Conservation (phyloP, 2,113 vertebrate genomes). For the Brachirus orientalis region DNA sequence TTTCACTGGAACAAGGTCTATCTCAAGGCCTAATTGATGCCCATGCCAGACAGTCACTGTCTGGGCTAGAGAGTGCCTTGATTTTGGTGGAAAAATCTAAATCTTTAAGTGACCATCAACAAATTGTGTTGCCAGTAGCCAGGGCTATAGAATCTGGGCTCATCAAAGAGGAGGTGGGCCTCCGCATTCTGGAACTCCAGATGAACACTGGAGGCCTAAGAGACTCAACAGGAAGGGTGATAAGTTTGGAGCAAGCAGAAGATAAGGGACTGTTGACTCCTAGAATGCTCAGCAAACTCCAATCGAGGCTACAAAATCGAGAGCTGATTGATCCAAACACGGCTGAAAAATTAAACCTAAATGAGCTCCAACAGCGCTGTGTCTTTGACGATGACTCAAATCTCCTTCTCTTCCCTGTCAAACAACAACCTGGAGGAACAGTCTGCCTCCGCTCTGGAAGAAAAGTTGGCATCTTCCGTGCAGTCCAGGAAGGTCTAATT, state of each 20-base stretch:
- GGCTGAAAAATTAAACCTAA: conserved; percentile 85
- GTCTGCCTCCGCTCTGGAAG: conserved; percentile 87
- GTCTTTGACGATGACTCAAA: conserved; percentile 84
- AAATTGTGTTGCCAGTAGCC: conserved; percentile 74
- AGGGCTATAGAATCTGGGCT: conserved; percentile 83
- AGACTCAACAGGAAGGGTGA: conserved; percentile 53
- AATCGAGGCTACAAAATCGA: conserved; percentile 72
- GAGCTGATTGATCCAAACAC: conserved; percentile 94
- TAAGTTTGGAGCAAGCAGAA: conserved; percentile 83
- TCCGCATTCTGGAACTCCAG: conserved; percentile 89
- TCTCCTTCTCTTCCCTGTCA: conserved; percentile 88
- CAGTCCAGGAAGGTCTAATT: conserved; percentile 90
- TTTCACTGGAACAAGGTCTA: conserved; percentile 86
- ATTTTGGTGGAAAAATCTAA: conserved; percentile 64
- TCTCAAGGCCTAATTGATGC: conserved; percentile 83
- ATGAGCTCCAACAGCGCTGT: conserved; percentile 84
- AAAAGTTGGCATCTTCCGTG: conserved; percentile 89
- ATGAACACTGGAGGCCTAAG: conserved; percentile 83
- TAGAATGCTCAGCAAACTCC: conserved; percentile 76
- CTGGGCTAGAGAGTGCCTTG: conserved; percentile 81
- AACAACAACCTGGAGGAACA: conserved; percentile 87
- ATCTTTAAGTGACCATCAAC: conserved; percentile 35
- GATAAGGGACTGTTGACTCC: conserved; percentile 77
- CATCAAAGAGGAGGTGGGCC: conserved; percentile 84
- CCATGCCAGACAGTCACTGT: conserved; percentile 77